Conservation (phyloP, 2,888 invertebrate genomes). For the Tachystola acroxantha region DNA sequence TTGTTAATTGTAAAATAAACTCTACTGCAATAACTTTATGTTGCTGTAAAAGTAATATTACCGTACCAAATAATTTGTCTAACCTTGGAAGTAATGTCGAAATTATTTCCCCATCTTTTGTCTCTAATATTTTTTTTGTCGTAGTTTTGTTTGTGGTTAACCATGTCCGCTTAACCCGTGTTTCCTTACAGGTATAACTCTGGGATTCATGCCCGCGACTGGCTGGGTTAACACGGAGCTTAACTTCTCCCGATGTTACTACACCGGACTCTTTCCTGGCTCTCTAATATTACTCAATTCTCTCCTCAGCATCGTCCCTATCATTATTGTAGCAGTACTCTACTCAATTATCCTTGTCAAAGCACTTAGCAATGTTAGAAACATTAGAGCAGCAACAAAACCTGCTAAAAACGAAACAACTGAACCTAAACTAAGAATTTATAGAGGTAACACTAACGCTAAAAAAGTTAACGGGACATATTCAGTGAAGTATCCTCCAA, state of each 20-base stretch:
- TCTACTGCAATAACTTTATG: too few species aligned
- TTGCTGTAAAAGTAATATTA: too few species aligned
- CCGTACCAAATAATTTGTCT: not conserved
- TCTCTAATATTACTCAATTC: conserved; percentile 75
- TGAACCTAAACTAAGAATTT: conserved; percentile 47
- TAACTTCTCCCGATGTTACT: conserved; percentile 64
- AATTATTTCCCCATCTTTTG: not conserved
- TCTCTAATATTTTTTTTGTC: not conserved
- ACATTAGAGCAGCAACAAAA: conserved; percentile 42
- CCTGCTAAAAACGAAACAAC: conserved; percentile 20
- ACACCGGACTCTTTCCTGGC: conserved; percentile 76
- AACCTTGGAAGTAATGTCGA: conserved; percentile 1
- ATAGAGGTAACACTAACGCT: conserved; percentile 36
- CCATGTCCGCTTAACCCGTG: conserved; percentile 10
- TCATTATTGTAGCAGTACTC: conserved; percentile 57
- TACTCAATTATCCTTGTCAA: conserved; percentile 78
- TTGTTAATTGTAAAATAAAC: too few species aligned
- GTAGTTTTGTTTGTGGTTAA: conserved; percentile 14
- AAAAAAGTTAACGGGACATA: conserved; percentile 19
- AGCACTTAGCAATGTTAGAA: conserved; percentile 70
- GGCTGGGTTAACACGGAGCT: conserved; percentile 72
- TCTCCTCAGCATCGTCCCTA: conserved; percentile 73
- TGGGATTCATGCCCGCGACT: conserved; percentile 79
- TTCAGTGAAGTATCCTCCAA: conserved; percentile 25
- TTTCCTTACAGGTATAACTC: conserved; percentile 60